Percentiles rank a stretch among this genome's conserved stretches.
phyloP scores from a whole-genome alignment of 2,888 invertebrate genomes.

The Deilephila elpenor region DNA sequence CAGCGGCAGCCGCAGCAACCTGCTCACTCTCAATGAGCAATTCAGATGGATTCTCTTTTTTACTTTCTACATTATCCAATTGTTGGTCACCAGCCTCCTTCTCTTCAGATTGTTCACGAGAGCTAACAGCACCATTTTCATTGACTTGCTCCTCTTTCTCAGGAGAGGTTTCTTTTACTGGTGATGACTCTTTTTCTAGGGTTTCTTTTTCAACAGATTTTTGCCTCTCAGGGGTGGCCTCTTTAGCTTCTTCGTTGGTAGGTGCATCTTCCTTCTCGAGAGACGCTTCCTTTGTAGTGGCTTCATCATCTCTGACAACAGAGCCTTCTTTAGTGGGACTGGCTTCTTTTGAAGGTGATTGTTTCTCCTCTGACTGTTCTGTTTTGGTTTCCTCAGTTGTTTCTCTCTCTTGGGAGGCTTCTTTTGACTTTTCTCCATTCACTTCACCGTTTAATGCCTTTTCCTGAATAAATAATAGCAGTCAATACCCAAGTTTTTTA shows the following conservation, averaged over 20 bases:
- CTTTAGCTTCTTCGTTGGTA: constrained; percentile 43
- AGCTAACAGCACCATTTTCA: constrained; percentile 75
- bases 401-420: constrained; percentile 64
- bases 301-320: constrained; percentile 48
- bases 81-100: constrained; percentile 54
- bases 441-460: constrained; percentile 71
- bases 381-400: constrained; percentile 42
- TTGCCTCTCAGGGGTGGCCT: constrained; percentile 55
- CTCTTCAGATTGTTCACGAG: constrained; percentile 75
- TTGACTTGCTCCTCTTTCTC: constrained; percentile 64
- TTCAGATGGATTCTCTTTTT: constrained; percentile 72
- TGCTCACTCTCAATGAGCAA: constrained; percentile 77
- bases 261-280: constrained; percentile 53
- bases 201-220: constrained; percentile 61
- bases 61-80: constrained; percentile 55
- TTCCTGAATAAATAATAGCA: constrained; percentile 45
- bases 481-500: neutral
- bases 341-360: constrained; percentile 47
- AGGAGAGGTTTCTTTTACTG: constrained; percentile 64
- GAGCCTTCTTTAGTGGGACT: constrained; percentile 53
- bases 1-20: constrained; percentile 64
- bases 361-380: constrained; percentile 47
- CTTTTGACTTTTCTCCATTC: constrained; percentile 61
- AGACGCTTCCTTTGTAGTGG: constrained; percentile 52
- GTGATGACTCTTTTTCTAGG: constrained; percentile 50